These are phyloP conservation scores for Acromyrmex heyeri DNA, from an alignment of 1,140 invertebrate genomes.

Conservation along the genomic window DNA sequence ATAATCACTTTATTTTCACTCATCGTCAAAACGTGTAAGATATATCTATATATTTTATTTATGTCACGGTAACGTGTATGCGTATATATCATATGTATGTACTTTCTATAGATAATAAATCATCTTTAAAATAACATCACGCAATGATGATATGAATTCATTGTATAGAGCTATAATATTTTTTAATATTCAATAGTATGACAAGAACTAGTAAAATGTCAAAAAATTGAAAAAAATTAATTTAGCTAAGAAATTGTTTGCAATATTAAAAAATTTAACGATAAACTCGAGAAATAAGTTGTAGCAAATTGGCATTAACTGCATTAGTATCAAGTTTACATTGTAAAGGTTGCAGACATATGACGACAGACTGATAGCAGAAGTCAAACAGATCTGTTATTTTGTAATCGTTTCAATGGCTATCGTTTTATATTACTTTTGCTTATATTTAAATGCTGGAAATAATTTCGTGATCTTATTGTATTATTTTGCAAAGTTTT, in stretches of 20 bases:
- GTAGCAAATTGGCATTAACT: background rate
- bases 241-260: background rate
- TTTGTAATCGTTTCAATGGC: background rate
- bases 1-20: constrained; percentile 67
- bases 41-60: constrained; percentile 71
- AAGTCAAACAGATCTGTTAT: background rate
- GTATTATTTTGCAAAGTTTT: background rate
- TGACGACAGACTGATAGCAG: background rate
- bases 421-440: background rate
- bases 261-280: background rate
- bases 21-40: constrained; percentile 59
- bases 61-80: constrained; percentile 59
- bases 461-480: background rate
- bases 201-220: background rate
- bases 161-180: background rate
- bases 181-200: background rate
- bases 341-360: background rate
- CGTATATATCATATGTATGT: constrained; percentile 56
- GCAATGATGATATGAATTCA: background rate
- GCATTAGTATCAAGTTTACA: background rate
- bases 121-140: constrained; percentile 23
- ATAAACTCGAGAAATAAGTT: constrained; percentile 4
- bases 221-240: background rate
- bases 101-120: constrained; percentile 66
- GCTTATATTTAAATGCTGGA: background rate